Percentiles rank a stretch among this genome's conserved stretches.
Conservation (phyloP, 2,888 invertebrate genomes). For the Drosophila vallismaia region DNA sequence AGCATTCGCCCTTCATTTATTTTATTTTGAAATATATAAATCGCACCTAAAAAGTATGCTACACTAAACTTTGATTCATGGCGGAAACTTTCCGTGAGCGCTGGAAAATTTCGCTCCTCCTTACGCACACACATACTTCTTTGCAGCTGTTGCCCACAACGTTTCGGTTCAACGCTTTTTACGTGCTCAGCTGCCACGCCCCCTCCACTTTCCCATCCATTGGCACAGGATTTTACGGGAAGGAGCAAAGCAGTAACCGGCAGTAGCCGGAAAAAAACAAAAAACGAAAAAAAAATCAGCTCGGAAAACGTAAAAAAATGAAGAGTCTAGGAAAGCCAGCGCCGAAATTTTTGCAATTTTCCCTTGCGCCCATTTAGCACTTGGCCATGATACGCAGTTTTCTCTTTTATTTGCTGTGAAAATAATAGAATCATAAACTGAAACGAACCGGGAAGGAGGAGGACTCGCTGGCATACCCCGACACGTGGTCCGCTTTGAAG, state of each 20-base stretch:
- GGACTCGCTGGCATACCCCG: conserved; percentile 13
- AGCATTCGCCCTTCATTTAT: conserved; percentile 80
- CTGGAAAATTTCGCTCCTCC: conserved; percentile 76
- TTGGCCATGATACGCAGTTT: conserved; percentile 77
- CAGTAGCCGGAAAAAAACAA: conserved; percentile 10
- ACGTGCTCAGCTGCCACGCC: conserved; percentile 75
- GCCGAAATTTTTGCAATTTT: conserved; percentile 67
- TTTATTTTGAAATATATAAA: conserved; percentile 81
- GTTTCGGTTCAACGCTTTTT: conserved; percentile 78
- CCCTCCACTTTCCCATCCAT: conserved; percentile 1
- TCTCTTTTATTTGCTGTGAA: conserved; percentile 79
- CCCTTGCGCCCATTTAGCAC: conserved; percentile 77
- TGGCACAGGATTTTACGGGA: conserved; percentile 20
- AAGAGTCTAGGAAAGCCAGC: conserved; percentile 30
- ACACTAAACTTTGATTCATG: conserved; percentile 80
- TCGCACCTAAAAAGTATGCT: conserved; percentile 81
- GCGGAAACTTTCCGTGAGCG: conserved; percentile 75
- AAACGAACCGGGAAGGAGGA: conserved; percentile 49
- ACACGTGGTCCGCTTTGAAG: conserved; percentile 73
- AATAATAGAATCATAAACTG: conserved; percentile 78
- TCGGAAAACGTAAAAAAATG: conserved; percentile 18
- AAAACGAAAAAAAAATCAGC: conserved; percentile 7
- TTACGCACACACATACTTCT: conserved; percentile 58
- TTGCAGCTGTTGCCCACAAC: conserved; percentile 77
- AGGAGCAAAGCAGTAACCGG: conserved; percentile 13